Base-by-base conservation (phyloP, 2,797 vertebrate genomes). In the Pseudomugil tenellus region DNA sequence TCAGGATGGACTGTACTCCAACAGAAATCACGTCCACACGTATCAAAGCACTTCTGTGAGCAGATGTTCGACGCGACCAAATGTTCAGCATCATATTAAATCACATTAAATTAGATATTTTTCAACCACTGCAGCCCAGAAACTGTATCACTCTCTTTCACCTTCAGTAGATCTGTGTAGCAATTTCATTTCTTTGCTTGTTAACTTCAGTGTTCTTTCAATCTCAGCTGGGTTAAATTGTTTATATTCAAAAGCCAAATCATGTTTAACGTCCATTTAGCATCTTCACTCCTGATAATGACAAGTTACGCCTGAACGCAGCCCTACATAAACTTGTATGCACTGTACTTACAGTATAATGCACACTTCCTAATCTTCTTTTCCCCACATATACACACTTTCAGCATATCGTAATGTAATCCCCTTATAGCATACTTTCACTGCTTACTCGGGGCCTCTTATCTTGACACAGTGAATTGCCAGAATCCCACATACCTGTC, bases 381-480 rank as follows among this genome's bases (percentile, higher is more conserved):
- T 49, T 46, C 23, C 41, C 41, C 32, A 9, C 7, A 54, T 35
- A 41, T 21, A 53, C 49, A 67, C 49, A 65, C 46, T 57, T 74
- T 39, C 68, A 66, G 34, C 46, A 68, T 66, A 66, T 77, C 52
- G 32, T 59, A 71, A 61, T 86, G 60, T 82, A 89, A 90, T 86
- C 79, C 76, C 76, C 64, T 74, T 68, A 72, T 25, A 81, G 70
- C 70, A 64, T 53, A 86, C 53, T 73, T 76, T 69, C 72, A 85
- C 52, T 82, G 74, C 86, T 91, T 84, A 83, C 81, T 91, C 72
- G 88, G 32, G 76, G 25, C 58, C 66, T 74, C 74, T 78, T 84
- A 88, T 86, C 84, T 69, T 80, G 76, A 88, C 74, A 43, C 49
- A 76, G 7, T 55, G 70, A 66, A 79, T 68, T 84, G 60, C 70